These are phyloP conservation scores for Heterocephalus glaber DNA, from an alignment of 2,113 vertebrate genomes.

Conservation along the genomic window DNA sequence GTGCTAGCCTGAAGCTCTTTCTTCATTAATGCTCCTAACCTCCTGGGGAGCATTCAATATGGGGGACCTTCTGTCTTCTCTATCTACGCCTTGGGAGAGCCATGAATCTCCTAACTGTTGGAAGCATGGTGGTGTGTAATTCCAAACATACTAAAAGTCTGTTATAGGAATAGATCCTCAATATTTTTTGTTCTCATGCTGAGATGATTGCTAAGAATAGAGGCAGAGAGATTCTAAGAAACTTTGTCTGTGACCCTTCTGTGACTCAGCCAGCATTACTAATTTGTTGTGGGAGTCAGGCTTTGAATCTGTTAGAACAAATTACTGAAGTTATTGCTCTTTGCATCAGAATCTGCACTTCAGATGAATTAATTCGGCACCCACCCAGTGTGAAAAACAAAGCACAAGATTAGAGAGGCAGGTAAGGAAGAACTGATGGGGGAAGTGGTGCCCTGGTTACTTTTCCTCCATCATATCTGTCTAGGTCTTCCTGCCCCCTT, in stretches of 20 bases:
- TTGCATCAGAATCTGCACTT: conserved; percentile 40
- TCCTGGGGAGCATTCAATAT: neutral
- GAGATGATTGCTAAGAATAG: conserved; percentile 70
- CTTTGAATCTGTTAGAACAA: conserved; percentile 67
- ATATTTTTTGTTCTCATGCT: conserved; percentile 48
- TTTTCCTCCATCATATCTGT: neutral
- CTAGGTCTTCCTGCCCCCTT: neutral
- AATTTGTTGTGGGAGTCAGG: conserved; percentile 69
- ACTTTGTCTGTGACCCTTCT: conserved; percentile 64
- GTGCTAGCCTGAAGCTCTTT: neutral
- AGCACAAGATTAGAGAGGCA: neutral
- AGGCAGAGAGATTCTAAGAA: conserved; percentile 50
- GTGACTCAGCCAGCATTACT: conserved; percentile 68
- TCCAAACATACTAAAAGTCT: neutral
- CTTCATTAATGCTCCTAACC: neutral
- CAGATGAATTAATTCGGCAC: conserved; percentile 23
- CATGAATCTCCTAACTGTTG: neutral
- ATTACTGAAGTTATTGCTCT: conserved; percentile 63
- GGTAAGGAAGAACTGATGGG: neutral
- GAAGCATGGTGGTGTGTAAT: neutral
- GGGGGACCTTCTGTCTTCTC: neutral
- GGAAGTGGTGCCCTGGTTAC: neutral
- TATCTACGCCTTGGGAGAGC: neutral
- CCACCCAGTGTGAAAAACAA: conserved; percentile 43
- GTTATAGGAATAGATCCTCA: neutral